Base-by-base conservation (phyloP, 2,797 vertebrate species). In the Tangara arthus region DNA sequence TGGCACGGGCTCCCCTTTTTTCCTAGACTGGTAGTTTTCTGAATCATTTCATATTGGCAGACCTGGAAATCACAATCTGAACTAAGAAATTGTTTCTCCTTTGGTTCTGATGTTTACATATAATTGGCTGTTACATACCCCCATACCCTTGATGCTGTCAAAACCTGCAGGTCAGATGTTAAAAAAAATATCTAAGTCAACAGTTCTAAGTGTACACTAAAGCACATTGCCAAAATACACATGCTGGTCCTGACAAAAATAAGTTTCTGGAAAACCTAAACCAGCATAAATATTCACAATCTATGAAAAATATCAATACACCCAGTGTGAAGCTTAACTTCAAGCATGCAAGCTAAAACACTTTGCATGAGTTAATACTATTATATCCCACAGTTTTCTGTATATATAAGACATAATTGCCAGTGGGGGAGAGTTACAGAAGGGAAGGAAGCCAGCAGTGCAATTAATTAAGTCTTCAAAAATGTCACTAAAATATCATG, bases 401-500 rank as follows among this genome's bases (percentile, higher is more conserved):
- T 39, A 46, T 70, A 35, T 27, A 52, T 59, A 65, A 77, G 41
- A 55, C 16, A 64, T 49, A 71, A 83, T 50, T 20, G 27, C 37
- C 42, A 60, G 47, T 75, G 24, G 32, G 65, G 30, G 14, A 81
- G 28, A 86, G 22, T 59, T 94, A 78, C 59, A 86, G 44, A 91
- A 75, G 30, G 35, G 30, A 89, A 85, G 57, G 32, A 91, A 96
- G 26, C n/a, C 70, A 86, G 23, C 42, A 83, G 24, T 27, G 55
- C 56, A 88, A 65, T 79, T 90, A 88, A 72, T 80, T 93, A 76
- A 46, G 81, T 88, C 80, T 83, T 93, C 0, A 76, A 86, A 97
- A 93, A 93, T 90, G 70, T 84, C 89, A 88, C 55, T 66, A 65
- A 89, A 92, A 90, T 76, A 72, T 69, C 79, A 85, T 37, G 46